Base-by-base conservation (phyloP, 2,797 vertebrate genomes). In the Tadarida brasiliensis region DNA sequence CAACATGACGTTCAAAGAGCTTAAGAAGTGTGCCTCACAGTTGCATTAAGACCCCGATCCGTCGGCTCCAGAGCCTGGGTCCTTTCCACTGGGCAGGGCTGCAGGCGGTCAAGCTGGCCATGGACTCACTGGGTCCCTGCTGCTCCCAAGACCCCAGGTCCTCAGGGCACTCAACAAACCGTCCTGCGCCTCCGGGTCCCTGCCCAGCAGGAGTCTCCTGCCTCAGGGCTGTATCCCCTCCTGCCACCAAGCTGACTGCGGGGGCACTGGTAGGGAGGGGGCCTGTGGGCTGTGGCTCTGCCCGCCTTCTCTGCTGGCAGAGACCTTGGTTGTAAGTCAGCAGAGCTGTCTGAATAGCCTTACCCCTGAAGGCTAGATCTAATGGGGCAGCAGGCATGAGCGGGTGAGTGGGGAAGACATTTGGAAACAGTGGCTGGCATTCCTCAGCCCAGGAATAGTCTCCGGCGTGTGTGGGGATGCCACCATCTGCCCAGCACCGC, bases 391-490 rank as follows among this genome's bases (percentile, higher is more conserved):
- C 7, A 51, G 6, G 33, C n/a, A 7, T 51, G 1, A 17, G 17
- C 4, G 2, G 10, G 33, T 3, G 7, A 71, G 71, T 30, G 10
- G 44, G 33, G n/a, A 35, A 9, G 56, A 5, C 17, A 15, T 19
- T 1, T 78, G 22, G 85, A 33, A 67, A 30, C 4, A 26, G 47
- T 0, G 28, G 26, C 19, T 47, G 70, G 19, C 56, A 9, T 2
- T 15, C 12, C 47, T 54, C n/a, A 24, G 20, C 57, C 14, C 0
- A 8, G 63, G 33, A 63, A 14, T 7, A 3, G 8, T 39, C 44
- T 24, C 5, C 11, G 33, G 87, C 14, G 0, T 1, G 8, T 8
- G 26, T 15, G 3, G 28, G 22, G 33, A 7, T 0, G 12, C 26
- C 6, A 1, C n/a, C 1, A 0, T n/a, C 33, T 15, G 3, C 30